Base-by-base conservation (phyloP, 2,888 invertebrate genomes). In the Therioaphis trifolii region DNA sequence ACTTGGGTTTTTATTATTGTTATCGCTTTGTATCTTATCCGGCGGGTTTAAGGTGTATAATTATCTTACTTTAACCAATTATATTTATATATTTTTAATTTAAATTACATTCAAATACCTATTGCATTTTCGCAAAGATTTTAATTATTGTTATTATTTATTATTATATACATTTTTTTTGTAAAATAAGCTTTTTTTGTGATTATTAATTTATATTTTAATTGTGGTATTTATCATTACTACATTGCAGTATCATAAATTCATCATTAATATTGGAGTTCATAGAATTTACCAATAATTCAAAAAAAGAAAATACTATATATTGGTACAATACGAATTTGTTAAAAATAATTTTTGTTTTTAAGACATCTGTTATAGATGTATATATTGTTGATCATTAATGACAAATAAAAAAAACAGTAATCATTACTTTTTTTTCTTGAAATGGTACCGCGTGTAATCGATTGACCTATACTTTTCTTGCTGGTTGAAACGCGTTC, bases 61-160 rank as follows among this genome's bases (percentile, higher is more conserved):
- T 72, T 82, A 82, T 82, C 82, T 82, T 82, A 74, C 52, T 82
- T 82, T 74, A 74, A 82, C 69, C 63, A 82, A 74, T 82, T 80
- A 69, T 69, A n/a, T 55, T 12, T 75, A 40, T 40, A 7, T 72
- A 11, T 58, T 61, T 63, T 12, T 0, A 61, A 29, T 46, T 76
- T 46, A 46, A 61, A 43, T 61, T 76, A 21, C 61, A 29, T 29
- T 76, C 61, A 29, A 46, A 46, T 77, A 77, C 24, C 49, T 49
- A 66, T 76, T 43, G 61, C 46, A n/a, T 49, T 63, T 77, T n/a
- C 18, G 49, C 63, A 61, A 72, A n/a, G 2, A 61, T 69, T 69
- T 55, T 43, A 55, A 71, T 58, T 58, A 55, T 79, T 58, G 69
- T 79, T 69, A 79, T 79, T 79, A 79, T 79, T 79, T 68, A 58